phyloP scores from a whole-genome alignment of 2,888 invertebrate genomes.

The Sabatieria punctata region DNA sequence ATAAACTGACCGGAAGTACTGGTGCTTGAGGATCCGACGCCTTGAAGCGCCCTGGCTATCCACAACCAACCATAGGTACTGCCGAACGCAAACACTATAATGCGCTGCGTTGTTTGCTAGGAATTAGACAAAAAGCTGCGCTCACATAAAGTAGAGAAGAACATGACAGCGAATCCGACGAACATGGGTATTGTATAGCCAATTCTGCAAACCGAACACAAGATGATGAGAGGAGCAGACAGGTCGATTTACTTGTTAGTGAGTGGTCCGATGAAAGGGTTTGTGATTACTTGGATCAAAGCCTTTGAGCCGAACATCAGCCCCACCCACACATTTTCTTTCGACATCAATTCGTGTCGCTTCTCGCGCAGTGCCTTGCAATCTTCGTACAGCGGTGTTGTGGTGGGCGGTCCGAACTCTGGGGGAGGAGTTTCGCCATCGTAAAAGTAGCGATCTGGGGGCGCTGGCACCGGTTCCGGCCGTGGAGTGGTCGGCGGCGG shows the following conservation, averaged over 20 bases:
- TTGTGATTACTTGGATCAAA: slow-evolving; percentile 82
- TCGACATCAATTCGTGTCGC: slow-evolving; percentile 61
- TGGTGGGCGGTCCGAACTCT: background rate
- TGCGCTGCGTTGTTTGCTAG: slow-evolving; percentile 9
- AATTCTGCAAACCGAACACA: slow-evolving; percentile 51
- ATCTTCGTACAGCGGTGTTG: background rate
- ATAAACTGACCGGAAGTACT: slow-evolving; percentile 65
- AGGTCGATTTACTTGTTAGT: slow-evolving; percentile 77
- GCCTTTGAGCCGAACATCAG: slow-evolving; percentile 98
- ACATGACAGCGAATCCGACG: slow-evolving; percentile 93
- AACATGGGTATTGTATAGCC: slow-evolving; percentile 99
- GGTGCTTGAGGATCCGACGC: slow-evolving; percentile 93
- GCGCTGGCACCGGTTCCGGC: background rate
- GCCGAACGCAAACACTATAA: slow-evolving; percentile 86
- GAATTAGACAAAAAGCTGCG: background rate
- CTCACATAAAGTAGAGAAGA: slow-evolving; percentile 88
- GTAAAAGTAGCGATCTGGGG: too few relatives aligned
- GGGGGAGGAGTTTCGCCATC: background rate
- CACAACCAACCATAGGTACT: slow-evolving; percentile 80
- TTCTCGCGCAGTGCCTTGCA: too few relatives aligned
- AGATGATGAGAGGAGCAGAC: background rate
- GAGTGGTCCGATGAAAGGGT: slow-evolving; percentile 90
- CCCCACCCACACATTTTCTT: slow-evolving; percentile 89
- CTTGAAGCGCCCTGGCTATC: slow-evolving; percentile 85
- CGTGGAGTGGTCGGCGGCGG: background rate